Evolutionary conservation across 2,888 invertebrate genomes (phyloP), one percentile per base, ranked within the genome.

Genomic region (Sycophila texana): DNA sequence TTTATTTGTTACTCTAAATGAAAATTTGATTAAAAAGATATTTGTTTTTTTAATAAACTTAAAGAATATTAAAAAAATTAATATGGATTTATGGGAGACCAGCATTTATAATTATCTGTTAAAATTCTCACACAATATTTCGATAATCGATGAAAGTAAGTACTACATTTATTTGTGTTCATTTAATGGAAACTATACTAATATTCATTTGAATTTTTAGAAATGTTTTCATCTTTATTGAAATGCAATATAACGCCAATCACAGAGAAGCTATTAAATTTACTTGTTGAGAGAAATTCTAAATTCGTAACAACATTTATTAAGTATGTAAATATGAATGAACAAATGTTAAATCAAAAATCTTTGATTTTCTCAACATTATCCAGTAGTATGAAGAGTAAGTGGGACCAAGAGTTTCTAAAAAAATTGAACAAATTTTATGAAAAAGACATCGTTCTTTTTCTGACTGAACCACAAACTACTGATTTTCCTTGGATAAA

Each of bases 311-410:
- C 91, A 18, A 85, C 90, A 47, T 91, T 94, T 78, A 90, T 91
- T 79, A 90, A 92, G 84, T 91, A 92, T 87, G 86, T 92, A 0
- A 81, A 85, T 1, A 91, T 88, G 5, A 81, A 84, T 82, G 87
- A 91, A 0, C 91, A 91, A 70, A 88, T 93, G 67, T 87, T 94
- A 60, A 89, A 92, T 14, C 93, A 93, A 86, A 93, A 94, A 85
- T 94, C 94, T 85, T 86, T 94, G 1, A 91, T 95, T 2, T 92
- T 95, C 84, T 93, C 94, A 0, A 86, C 95, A 67, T 91, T 82
- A 85, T 92, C 85, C 81, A 91, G 85, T 85, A 93, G 90, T 86
- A 87, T 82, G 86, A 90, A 82, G 89, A 90, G 84, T 74, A 91
- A 82, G 61, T 86, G 89, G 84, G 89, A 92, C 0, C 89, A 91